Conservation (phyloP, 53 echinoderm and acorn worm genomes). For the Henricia sp. region DNA sequence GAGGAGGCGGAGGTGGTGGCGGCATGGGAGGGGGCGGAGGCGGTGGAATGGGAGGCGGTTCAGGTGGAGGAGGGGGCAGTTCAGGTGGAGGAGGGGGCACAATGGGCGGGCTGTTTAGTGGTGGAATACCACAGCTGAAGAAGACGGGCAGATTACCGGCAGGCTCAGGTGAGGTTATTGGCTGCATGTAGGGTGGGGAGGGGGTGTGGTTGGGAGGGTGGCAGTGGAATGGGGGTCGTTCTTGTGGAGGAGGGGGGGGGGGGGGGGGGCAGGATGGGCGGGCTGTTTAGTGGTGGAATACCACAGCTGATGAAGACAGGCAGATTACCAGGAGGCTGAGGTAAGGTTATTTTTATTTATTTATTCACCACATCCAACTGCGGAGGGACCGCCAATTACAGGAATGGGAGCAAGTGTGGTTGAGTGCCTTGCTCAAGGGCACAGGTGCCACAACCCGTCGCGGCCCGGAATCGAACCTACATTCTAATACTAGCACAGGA, state of each 20-base stretch:
- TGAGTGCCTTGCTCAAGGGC: too few relatives aligned
- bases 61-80: conserved; percentile 32
- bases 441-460: too few relatives aligned
- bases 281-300: conserved; percentile 91
- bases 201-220: conserved; percentile 79
- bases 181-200: conserved; percentile 48
- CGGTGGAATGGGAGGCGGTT: background rate
- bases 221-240: conserved; percentile 72
- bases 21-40: background rate
- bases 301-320: conserved; percentile 83
- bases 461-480: too few relatives aligned
- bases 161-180: conserved; percentile 47
- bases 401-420: too few relatives aligned
- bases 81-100: conserved; percentile 65
- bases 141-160: conserved; percentile 67
- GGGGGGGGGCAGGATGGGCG: conserved; percentile 81
- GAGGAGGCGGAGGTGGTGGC: conserved; percentile 59
- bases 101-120: conserved; percentile 87
- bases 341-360: too few relatives aligned
- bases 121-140: conserved; percentile 85
- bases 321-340: conserved; percentile 41
- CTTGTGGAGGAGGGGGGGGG: conserved; percentile 62
- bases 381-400: too few relatives aligned
- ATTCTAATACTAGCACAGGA: too few relatives aligned
- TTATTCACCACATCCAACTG: too few relatives aligned